A percentile compares a stretch with the other conserved stretches of the same genome.
These are phyloP conservation scores for Paragorgia papillata DNA, from an alignment of 92 coral and sea anemone genomes.

Conservation along the genomic window DNA sequence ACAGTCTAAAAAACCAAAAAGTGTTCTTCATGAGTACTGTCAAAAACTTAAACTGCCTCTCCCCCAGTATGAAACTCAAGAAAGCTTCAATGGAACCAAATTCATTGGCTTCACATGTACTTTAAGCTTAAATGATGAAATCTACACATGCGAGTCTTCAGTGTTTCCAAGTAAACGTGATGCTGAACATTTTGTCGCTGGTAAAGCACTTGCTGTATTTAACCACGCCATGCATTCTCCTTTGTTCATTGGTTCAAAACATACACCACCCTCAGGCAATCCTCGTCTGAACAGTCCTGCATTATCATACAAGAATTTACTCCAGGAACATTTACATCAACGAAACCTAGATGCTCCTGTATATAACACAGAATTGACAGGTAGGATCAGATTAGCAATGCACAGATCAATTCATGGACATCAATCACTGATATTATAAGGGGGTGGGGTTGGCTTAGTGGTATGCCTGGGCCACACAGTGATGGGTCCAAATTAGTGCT, in stretches of 20 bases:
- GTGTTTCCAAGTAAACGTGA: constrained; percentile 27
- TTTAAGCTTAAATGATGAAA: constrained; percentile 13
- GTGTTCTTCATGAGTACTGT: constrained; percentile 65
- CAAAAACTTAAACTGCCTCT: constrained; percentile 54
- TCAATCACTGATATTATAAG: too few species aligned
- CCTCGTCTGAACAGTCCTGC: neutral
- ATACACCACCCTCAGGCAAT: neutral
- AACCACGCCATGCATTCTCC: constrained; percentile 34
- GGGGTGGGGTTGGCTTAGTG: too few species aligned
- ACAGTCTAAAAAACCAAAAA: constrained; percentile 47
- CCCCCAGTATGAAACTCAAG: constrained; percentile 62
- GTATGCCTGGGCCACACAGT: too few species aligned
- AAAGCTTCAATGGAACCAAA: constrained; percentile 4
- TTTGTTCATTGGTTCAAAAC: neutral
- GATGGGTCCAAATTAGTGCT: too few species aligned
- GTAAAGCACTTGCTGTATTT: constrained; percentile 12
- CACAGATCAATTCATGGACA: neutral
- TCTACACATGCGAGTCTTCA: neutral
- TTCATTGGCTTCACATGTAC: constrained; percentile 19
- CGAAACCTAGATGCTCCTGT: constrained; percentile 67
- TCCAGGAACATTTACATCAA: constrained; percentile 87
- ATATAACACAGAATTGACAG: constrained; percentile 66
- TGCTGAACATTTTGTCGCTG: constrained; percentile 34
- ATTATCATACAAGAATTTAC: constrained; percentile 74
- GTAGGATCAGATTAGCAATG: constrained; percentile 8